Evolutionary conservation across 1,140 invertebrate genomes (phyloP).

Genomic region (Ctenoplectra terminalis): DNA sequence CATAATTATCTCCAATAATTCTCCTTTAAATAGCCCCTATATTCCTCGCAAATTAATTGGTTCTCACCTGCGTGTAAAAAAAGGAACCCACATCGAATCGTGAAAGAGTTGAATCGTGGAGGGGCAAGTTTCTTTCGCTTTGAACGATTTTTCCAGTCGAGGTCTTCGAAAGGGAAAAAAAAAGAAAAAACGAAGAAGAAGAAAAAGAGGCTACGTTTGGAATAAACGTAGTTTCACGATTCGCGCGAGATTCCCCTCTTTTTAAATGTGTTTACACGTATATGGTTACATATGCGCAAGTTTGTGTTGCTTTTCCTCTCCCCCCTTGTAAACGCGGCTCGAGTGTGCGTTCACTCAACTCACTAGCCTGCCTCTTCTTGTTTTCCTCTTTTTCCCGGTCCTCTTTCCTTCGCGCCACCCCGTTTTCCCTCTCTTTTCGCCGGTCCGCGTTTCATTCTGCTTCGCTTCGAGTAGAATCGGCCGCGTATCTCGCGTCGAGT

Average conservation of each 20-base stretch:
- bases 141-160: background rate
- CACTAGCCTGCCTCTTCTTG: constrained; percentile 47
- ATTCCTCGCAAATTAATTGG: constrained; percentile 1
- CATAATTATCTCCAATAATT: background rate
- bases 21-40: background rate
- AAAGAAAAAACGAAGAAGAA: background rate
- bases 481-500: constrained; percentile 63
- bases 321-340: constrained; percentile 1
- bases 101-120: background rate
- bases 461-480: constrained; percentile 56
- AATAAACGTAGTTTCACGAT: constrained; percentile 9
- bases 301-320: constrained; percentile 10
- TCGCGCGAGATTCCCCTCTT: constrained; percentile 8
- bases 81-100: background rate
- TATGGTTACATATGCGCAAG: background rate
- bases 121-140: background rate
- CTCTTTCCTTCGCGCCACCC: constrained; percentile 42
- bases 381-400: constrained; percentile 49
- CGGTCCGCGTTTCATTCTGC: constrained; percentile 42
- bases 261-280: background rate
- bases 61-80: background rate
- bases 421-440: constrained; percentile 53
- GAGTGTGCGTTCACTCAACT: constrained; percentile 51
- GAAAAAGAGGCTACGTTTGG: constrained; percentile 4
- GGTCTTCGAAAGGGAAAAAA: background rate